Percentiles rank a stretch among this genome's conserved stretches.
Conservation (phyloP, 2,113 vertebrate genomes). For the Psittacula cyanocephala region DNA sequence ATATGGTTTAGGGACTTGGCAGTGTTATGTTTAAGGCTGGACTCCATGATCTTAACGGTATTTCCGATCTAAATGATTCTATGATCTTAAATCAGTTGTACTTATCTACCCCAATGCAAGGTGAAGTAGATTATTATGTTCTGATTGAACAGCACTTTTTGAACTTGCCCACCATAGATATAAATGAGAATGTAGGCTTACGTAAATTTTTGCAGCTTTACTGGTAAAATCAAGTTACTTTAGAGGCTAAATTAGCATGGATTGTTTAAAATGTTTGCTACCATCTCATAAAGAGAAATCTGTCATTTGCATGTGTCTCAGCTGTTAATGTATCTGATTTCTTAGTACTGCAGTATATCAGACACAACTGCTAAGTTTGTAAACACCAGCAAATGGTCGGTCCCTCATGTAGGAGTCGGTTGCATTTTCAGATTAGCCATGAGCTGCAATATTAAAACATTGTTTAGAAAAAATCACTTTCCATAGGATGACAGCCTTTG, state of each 20-base stretch:
- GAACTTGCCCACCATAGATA: not conserved
- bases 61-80: not conserved
- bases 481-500: not conserved
- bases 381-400: not conserved
- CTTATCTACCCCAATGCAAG: not conserved
- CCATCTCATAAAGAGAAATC: not conserved
- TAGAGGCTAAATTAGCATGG: not conserved
- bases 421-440: not conserved
- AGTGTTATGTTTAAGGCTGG: not conserved
- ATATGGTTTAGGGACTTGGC: not conserved
- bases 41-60: not conserved
- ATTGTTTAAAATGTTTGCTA: not conserved
- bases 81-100: not conserved
- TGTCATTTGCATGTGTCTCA: not conserved
- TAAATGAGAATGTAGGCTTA: not conserved
- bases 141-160: not conserved
- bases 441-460: not conserved
- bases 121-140: not conserved
- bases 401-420: not conserved
- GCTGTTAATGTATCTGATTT: not conserved
- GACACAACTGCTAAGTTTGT: not conserved
- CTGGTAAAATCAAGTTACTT: not conserved
- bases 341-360: not conserved
- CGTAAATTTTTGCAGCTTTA: not conserved
- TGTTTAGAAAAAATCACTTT: not conserved